Evolutionary conservation across 2,113 vertebrate species (phyloP).

Genomic region (Sorex araneus): DNA sequence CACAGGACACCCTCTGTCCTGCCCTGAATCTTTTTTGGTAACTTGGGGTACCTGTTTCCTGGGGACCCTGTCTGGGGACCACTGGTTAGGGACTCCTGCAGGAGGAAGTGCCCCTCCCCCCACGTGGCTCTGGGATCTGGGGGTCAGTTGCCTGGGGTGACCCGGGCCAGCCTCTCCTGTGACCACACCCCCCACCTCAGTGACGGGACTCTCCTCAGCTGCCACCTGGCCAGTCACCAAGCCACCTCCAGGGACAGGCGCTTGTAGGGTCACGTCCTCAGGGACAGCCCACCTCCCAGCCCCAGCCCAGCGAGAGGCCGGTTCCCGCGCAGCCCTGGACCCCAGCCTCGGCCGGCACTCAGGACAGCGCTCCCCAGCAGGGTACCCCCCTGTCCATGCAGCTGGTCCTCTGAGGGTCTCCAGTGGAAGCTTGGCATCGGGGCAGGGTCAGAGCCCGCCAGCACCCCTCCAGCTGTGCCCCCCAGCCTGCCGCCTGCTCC

Average conservation of each 20-base stretch:
- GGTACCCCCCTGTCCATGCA: no score
- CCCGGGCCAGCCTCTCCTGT: conserved; percentile 1
- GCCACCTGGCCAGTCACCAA: not conserved
- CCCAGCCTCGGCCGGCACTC: not conserved
- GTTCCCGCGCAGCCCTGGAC: not conserved
- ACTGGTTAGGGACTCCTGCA: conserved; percentile 23
- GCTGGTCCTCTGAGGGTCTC: not conserved
- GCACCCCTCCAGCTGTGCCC: conserved; percentile 12
- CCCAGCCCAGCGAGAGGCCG: conserved; percentile 4
- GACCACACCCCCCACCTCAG: not conserved
- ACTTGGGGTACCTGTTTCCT: conserved; percentile 19
- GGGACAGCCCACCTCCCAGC: not conserved
- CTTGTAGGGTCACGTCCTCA: conserved; percentile 44
- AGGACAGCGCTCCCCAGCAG: no score
- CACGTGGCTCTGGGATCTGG: conserved; percentile 8
- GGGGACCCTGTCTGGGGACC: not conserved
- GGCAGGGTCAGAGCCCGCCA: conserved; percentile 52
- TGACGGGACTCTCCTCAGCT: not conserved
- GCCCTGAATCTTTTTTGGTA: not conserved
- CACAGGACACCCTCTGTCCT: not conserved
- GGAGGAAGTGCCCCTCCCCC: not conserved
- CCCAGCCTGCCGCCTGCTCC: not conserved
- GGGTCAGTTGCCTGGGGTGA: conserved; percentile 27
- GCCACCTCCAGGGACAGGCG: not conserved
- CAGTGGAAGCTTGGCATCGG: not conserved